Base-by-base conservation (phyloP, 2,113 vertebrate genomes). In the Leptocoma aspasia region DNA sequence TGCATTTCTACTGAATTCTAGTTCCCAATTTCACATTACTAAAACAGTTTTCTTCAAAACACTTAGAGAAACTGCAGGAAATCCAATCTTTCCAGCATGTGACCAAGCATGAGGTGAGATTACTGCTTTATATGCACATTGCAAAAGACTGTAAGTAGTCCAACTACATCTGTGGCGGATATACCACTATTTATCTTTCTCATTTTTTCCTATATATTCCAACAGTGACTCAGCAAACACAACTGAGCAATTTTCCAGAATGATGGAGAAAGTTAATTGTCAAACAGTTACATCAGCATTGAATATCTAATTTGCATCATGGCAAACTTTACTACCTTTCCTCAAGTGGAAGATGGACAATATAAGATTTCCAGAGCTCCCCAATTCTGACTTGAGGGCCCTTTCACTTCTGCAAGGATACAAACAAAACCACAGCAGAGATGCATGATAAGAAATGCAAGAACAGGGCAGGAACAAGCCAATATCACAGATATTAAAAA, bases 221-320 rank as follows among this genome's bases (percentile, higher is more conserved):
- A 96, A 82, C 57, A 47, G 69, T 86, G 94, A 96, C 93, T 97
- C 95, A 84, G 59, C 65, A 92, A 97, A 78, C 82, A 90, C 63
- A 97, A 87, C 90, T 89, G 92, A 97, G 82, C 50, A 21, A 79
- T 93, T 95, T 97, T 96, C 91, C 93, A 94, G 54, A 96, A 82
- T 11, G 56, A 86, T 78, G 44, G 45, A 79, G 35, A 92, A 92
- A 76, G 56, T 23, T 60, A 39, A 15, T 84, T 77, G 39, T 69
- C 65, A 87, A 94, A 95, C 80, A 84, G 39, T 49, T 83, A 95
- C 57, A 82, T 97, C 78, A 77, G 47, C 56, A 89, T 2, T 70
- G 68, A 85, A 45, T 8, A 82, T 93, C 65, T 90, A 47, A 60
- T 96, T 94, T 82, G 87, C 68, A 92, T 88, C 90, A 85, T 1